Evolutionary conservation across 2,888 invertebrate species (phyloP).

Genomic region (Pandemis cinnamomeana): DNA sequence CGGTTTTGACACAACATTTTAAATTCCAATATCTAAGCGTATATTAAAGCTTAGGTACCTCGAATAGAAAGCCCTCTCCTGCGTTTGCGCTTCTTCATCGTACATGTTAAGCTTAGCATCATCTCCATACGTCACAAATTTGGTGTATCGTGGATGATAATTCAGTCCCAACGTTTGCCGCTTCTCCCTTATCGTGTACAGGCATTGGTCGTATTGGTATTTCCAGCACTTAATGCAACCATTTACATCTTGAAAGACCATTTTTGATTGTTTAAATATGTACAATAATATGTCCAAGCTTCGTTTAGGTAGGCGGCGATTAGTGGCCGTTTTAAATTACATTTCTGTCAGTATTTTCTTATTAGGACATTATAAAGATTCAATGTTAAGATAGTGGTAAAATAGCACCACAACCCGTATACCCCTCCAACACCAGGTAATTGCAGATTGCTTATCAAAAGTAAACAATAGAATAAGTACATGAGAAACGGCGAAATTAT

Average conservation of each 20-base stretch:
- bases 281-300: background rate
- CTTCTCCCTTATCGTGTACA: slow-evolving; percentile 87
- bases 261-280: background rate
- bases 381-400: too few relatives aligned
- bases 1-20: too few relatives aligned
- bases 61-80: slow-evolving; percentile 85
- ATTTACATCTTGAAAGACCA: slow-evolving; percentile 82
- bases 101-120: slow-evolving; percentile 87
- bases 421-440: too few relatives aligned
- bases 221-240: slow-evolving; percentile 89
- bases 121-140: slow-evolving; percentile 85
- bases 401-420: too few relatives aligned
- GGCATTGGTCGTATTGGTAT: slow-evolving; percentile 85
- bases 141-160: slow-evolving; percentile 84
- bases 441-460: too few relatives aligned
- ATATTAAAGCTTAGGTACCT: slow-evolving; percentile 68
- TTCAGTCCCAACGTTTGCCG: slow-evolving; percentile 86
- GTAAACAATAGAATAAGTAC: too few relatives aligned
- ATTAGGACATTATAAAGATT: too few relatives aligned
- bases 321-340: background rate
- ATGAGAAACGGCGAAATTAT: too few relatives aligned
- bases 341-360: too few relatives aligned
- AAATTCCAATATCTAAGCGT: too few relatives aligned
- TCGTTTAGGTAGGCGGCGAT: background rate
- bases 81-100: slow-evolving; percentile 87